These are phyloP conservation scores for Schizotus pectinicornis DNA, from an alignment of 2,888 invertebrate genomes.

Conservation along the genomic window DNA sequence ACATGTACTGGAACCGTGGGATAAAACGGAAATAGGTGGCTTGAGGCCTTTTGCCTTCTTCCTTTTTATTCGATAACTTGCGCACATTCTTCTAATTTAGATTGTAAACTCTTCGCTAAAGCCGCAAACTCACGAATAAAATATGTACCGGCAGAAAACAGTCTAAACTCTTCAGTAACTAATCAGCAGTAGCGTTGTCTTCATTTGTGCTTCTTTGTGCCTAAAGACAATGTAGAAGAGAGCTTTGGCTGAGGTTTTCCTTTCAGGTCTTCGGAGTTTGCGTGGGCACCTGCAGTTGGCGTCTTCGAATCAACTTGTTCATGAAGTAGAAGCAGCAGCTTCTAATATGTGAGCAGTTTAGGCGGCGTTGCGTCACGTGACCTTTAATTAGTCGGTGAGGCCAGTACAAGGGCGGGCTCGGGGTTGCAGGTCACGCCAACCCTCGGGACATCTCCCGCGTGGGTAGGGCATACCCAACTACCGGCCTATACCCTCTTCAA, in stretches of 20 bases:
- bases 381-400: slow-evolving; percentile 54
- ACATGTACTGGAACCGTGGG: background rate
- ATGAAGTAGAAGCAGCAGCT: slow-evolving; percentile 37
- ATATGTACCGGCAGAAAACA: too few species aligned
- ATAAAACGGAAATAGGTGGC: too few species aligned
- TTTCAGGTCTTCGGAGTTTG: background rate
- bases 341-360: slow-evolving; percentile 50
- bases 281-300: slow-evolving; percentile 1
- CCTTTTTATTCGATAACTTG: too few species aligned
- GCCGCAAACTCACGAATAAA: too few species aligned
- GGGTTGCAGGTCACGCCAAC: slow-evolving; percentile 54
- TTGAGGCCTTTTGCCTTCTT: too few species aligned
- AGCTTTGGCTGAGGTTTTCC: too few species aligned
- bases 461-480: slow-evolving; percentile 15
- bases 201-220: slow-evolving; percentile 8
- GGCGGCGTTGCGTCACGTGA: slow-evolving; percentile 52
- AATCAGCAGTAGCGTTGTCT: too few species aligned
- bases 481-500: slow-evolving; percentile 17
- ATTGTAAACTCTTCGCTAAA: too few species aligned
- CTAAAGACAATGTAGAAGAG: too few species aligned
- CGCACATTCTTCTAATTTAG: too few species aligned
- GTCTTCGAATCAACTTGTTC: slow-evolving; percentile 39
- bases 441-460: slow-evolving; percentile 49
- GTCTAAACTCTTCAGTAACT: too few species aligned
- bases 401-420: slow-evolving; percentile 49